Evolutionary conservation across 1,140 invertebrate species (phyloP), one percentile per base, ranked within the genome.

Genomic region (Acyrthosiphon pisum): DNA sequence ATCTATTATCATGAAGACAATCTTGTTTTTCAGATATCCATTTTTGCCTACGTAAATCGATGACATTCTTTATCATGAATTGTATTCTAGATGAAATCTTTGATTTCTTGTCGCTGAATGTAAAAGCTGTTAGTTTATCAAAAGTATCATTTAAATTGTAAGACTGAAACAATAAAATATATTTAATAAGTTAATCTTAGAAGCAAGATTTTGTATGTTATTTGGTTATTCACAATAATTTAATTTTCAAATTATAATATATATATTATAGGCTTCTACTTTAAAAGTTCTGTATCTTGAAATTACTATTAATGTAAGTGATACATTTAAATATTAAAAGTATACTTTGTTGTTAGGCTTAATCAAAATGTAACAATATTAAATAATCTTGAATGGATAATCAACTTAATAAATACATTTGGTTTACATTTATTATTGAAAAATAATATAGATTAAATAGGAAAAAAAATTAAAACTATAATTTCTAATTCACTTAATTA

Each of bases 11-110:
- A 56, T 81, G 91, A 53, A 83, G 90, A 83, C 48, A 30, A 23
- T 91, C 68, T n/a, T 68, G 44, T 91, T 93, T 93, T 6, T 93
- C 81, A 7, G 98, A 97, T 50, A 98, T 96, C 99, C 99, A 99
- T 93, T 97, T 97, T 94, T 97, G 97, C 94, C 96, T 95, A 87
- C 98, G 96, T 93, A 99, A 95, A 94, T 99, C 98, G 93, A 99
- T 97, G 0, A 99, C 97, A 96, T 99, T 99, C 96, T 99, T 97
- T 37, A 99, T 95, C 98, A 99, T 99, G 95, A 99, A 99, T n/a
- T 98, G 96, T 35, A 98, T 97, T 94, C 98, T 96, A 37, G 97
- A 97, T 93, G 97, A 97, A 7, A 97, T 97, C 94, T 96, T 96
- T n/a, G 95, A 46, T 50, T 86, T 93, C 90, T 53, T 93, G 14